A percentile compares a stretch with the other conserved stretches of the same genome.
phyloP scores from a whole-genome alignment of 2,888 invertebrate genomes.

The Tenthredo livida region DNA sequence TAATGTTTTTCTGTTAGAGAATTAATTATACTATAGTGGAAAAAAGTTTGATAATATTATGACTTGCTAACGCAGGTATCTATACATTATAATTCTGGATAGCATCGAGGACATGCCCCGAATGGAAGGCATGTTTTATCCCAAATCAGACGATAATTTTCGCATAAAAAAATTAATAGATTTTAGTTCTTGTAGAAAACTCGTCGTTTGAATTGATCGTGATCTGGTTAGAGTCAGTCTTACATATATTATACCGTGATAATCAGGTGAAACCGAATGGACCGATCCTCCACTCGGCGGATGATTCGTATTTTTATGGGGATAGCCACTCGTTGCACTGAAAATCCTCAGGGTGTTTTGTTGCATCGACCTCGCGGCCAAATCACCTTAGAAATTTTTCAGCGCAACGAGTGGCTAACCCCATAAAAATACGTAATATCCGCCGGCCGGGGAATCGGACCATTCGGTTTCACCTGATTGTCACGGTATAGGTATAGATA shows the following conservation, averaged over 20 bases:
- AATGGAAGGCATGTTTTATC: not conserved
- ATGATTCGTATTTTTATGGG: too few species aligned
- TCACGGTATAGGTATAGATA: not conserved
- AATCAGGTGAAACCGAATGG: too few species aligned
- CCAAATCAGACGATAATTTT: not conserved
- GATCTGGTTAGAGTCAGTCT: not conserved
- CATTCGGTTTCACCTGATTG: too few species aligned
- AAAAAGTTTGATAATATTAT: constrained; percentile 8
- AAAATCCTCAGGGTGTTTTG: too few species aligned
- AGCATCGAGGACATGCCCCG: constrained; percentile 4
- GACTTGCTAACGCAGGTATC: constrained; percentile 4
- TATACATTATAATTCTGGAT: constrained; percentile 30
- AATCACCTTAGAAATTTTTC: too few species aligned
- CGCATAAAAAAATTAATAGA: not conserved
- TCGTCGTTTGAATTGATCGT: constrained; percentile 9
- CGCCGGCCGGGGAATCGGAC: too few species aligned
- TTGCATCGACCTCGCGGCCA: too few species aligned
- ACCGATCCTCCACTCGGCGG: too few species aligned
- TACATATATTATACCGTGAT: not conserved
- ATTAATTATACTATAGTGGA: constrained; percentile 12
- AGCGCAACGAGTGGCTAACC: too few species aligned
- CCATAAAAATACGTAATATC: too few species aligned
- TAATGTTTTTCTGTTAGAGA: constrained; percentile 21
- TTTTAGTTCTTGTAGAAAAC: not conserved
- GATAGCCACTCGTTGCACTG: too few species aligned